These are phyloP conservation scores for Noctua janthe DNA, from an alignment of 2,888 invertebrate species.

Conservation along the genomic window DNA sequence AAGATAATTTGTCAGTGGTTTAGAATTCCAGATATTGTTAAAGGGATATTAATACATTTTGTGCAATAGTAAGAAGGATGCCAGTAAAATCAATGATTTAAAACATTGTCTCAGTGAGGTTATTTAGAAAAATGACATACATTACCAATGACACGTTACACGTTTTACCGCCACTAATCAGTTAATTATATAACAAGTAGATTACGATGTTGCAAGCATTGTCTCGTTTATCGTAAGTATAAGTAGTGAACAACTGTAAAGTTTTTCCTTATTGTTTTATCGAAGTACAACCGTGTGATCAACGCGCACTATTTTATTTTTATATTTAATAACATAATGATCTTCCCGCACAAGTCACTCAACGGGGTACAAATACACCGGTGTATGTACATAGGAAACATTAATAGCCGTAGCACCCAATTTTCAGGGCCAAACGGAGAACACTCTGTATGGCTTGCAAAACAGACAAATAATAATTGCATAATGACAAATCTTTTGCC, in stretches of 20 bases:
- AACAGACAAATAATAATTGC: not conserved
- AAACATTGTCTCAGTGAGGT: not conserved
- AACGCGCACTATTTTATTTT: not conserved
- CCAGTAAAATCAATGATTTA: not conserved
- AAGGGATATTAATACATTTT: not conserved
- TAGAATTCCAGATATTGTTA: no score
- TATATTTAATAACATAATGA: not conserved
- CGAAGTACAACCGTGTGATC: not conserved
- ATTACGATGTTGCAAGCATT: not conserved
- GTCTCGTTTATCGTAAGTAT: not conserved
- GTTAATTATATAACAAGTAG: not conserved
- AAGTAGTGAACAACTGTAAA: not conserved
- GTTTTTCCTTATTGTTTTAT: not conserved
- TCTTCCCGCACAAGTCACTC: not conserved
- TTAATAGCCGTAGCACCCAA: not conserved
- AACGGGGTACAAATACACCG: not conserved
- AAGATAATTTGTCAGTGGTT: not conserved
- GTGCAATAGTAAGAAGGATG: not conserved
- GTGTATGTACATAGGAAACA: not conserved
- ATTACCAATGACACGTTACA: not conserved
- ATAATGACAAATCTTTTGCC: not conserved
- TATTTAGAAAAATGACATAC: not conserved
- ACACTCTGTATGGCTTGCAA: not conserved
- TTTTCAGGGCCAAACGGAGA: not conserved
- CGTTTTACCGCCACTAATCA: not conserved